phyloP scores from a whole-genome alignment of 2,888 invertebrate genomes.

The Hemithea aestivaria region DNA sequence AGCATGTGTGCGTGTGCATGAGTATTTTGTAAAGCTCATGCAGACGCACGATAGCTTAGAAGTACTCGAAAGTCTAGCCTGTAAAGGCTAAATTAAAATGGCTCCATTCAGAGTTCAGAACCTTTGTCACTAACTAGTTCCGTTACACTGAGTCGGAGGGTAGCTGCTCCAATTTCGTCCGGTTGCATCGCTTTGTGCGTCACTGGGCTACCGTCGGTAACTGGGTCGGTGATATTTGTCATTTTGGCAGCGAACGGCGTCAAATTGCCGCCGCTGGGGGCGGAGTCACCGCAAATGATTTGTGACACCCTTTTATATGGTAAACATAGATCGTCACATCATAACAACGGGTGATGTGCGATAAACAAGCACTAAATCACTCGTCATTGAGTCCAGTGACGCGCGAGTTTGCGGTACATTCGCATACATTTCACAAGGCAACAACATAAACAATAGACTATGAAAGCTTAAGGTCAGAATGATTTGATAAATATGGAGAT shows the following conservation, averaged over 20 bases:
- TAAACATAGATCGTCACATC: conserved; percentile 23
- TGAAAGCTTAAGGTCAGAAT: too few relatives aligned
- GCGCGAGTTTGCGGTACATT: conserved; percentile 8
- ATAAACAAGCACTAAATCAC: conserved; percentile 16
- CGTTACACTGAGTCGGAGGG: too few relatives aligned
- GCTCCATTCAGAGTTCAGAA: too few relatives aligned
- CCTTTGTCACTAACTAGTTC: too few relatives aligned
- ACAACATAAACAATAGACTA: too few relatives aligned
- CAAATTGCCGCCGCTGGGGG: conserved; percentile 44
- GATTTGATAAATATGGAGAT: too few relatives aligned
- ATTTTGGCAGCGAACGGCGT: conserved; percentile 52
- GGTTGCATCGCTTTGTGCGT: conserved; percentile 36
- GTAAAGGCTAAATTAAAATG: too few relatives aligned
- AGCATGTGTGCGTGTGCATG: too few relatives aligned
- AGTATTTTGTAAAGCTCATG: too few relatives aligned
- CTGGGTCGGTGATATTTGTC: conserved; percentile 55
- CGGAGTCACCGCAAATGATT: conserved; percentile 27
- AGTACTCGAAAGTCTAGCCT: too few relatives aligned
- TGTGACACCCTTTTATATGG: conserved; percentile 31
- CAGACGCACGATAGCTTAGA: too few relatives aligned
- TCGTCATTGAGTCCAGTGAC: conserved; percentile 12
- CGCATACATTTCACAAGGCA: conserved; percentile 16
- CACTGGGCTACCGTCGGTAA: conserved; percentile 38
- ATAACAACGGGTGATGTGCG: conserved; percentile 8
- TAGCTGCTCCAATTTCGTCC: conserved; percentile 13